A percentile compares a stretch with the other conserved stretches of the same genome.
Conservation (phyloP, 1,140 invertebrate species). For the Oryzaephilus surinamensis region DNA sequence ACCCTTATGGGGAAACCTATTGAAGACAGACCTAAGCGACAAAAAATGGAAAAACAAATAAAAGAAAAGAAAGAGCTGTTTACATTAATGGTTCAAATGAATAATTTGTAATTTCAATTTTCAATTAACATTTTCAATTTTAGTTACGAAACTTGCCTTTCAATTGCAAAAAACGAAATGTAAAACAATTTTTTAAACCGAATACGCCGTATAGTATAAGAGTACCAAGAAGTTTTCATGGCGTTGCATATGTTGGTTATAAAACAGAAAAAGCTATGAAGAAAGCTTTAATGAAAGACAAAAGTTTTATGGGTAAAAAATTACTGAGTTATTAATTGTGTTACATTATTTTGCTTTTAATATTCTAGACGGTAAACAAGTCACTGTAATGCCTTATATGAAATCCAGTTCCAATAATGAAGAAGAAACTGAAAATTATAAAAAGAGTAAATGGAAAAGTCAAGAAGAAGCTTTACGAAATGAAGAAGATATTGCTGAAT, state of each 20-base stretch:
- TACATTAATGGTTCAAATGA: slow-evolving; percentile 43
- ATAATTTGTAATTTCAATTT: background rate
- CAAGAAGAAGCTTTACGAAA: slow-evolving; percentile 58
- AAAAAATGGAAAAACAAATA: slow-evolving; percentile 25
- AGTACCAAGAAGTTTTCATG: slow-evolving; percentile 62
- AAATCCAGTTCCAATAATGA: slow-evolving; percentile 39
- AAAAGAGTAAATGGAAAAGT: slow-evolving; percentile 52
- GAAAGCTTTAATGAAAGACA: slow-evolving; percentile 75
- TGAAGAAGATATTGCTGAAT: slow-evolving; percentile 77
- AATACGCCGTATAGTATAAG: slow-evolving; percentile 67
- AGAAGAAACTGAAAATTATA: slow-evolving; percentile 33
- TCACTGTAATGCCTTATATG: slow-evolving; percentile 54
- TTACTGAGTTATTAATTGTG: background rate
- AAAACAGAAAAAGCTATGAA: slow-evolving; percentile 70
- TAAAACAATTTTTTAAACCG: slow-evolving; percentile 78
- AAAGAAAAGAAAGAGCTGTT: slow-evolving; percentile 39
- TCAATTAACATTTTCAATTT: slow-evolving; percentile 2
- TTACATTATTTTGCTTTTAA: slow-evolving; percentile 3
- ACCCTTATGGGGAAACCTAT: slow-evolving; percentile 16
- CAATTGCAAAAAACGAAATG: slow-evolving; percentile 64
- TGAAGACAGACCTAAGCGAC: slow-evolving; percentile 31
- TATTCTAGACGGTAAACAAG: slow-evolving; percentile 49
- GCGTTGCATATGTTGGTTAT: slow-evolving; percentile 88
- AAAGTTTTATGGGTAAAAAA: slow-evolving; percentile 67
- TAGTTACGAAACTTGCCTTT: slow-evolving; percentile 52